A percentile compares a stretch with the other conserved stretches of the same genome.
These are phyloP conservation scores for Aradus depressus DNA, from an alignment of 2,888 invertebrate genomes.

Conservation along the genomic window DNA sequence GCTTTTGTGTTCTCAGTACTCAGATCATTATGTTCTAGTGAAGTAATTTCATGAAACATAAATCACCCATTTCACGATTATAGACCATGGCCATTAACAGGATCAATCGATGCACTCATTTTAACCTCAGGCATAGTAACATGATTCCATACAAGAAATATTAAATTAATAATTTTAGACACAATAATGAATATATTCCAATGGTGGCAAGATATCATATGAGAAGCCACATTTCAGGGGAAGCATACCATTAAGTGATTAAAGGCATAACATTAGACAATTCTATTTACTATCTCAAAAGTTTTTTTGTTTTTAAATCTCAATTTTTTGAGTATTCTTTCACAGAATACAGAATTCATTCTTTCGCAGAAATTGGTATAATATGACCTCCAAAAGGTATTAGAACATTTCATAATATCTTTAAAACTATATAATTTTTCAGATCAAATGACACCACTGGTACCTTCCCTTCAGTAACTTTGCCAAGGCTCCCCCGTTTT, in stretches of 20 bases:
- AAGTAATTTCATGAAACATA: constrained; percentile 48
- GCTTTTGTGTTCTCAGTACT: constrained; percentile 54
- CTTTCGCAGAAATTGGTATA: constrained; percentile 48
- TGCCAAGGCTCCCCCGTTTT: too few relatives aligned
- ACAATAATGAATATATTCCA: constrained; percentile 43
- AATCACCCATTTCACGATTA: constrained; percentile 53
- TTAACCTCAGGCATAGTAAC: background rate
- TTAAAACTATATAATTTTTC: too few relatives aligned
- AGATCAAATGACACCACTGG: too few relatives aligned
- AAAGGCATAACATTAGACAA: constrained; percentile 48
- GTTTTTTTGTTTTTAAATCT: constrained; percentile 46
- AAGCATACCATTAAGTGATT: constrained; percentile 47
- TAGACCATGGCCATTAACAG: constrained; percentile 53
- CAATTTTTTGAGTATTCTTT: constrained; percentile 50
- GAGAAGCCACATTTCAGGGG: constrained; percentile 56
- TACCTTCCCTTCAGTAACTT: too few relatives aligned
- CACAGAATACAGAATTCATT: constrained; percentile 45
- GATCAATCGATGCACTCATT: constrained; percentile 44
- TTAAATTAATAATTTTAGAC: constrained; percentile 39
- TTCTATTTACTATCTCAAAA: constrained; percentile 40
- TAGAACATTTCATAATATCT: too few relatives aligned
- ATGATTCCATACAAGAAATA: constrained; percentile 1
- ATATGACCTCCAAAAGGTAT: constrained; percentile 33
- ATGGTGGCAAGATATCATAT: constrained; percentile 59
- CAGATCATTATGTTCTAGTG: constrained; percentile 54